A percentile compares a stretch with the other conserved stretches of the same genome.
Evolutionary conservation across 2,797 vertebrate species (phyloP).

Genomic region (Sphenopsis melanotis): DNA sequence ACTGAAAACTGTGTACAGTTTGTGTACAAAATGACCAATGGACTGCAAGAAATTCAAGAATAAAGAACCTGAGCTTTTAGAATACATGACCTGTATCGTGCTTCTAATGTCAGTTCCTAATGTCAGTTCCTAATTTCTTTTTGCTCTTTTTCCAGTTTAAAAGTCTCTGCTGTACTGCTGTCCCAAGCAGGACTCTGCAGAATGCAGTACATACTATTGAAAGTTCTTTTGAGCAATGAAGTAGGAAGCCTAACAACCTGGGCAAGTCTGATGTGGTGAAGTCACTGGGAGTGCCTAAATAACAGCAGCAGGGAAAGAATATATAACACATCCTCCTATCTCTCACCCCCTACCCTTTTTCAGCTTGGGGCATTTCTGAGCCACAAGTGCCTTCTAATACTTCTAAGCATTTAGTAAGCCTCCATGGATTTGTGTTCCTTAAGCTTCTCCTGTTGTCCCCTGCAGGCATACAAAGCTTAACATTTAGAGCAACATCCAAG

Average conservation of each 20-base stretch:
- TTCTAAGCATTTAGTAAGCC: neutral
- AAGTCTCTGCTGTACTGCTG: neutral
- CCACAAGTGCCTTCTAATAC: neutral
- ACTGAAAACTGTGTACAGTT: neutral
- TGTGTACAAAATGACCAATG: neutral
- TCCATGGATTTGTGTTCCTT: neutral
- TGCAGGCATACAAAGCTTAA: neutral
- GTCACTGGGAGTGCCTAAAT: neutral
- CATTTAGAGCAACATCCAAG: neutral
- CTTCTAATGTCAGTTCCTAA: neutral
- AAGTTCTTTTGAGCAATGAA: neutral
- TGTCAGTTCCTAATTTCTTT: neutral
- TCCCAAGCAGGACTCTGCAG: neutral
- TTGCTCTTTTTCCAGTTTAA: neutral
- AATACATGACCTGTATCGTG: neutral
- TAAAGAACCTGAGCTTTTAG: neutral
- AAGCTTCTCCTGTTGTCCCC: neutral
- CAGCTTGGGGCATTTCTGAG: neutral
- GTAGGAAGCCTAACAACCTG: neutral
- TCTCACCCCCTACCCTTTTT: neutral
- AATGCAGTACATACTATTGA: neutral
- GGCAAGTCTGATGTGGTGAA: neutral
- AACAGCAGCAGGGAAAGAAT: neutral
- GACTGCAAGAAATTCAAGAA: neutral
- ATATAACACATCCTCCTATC: neutral